Conservation (phyloP, 1,140 invertebrate genomes). For the Leptestheria dahalacensis region DNA sequence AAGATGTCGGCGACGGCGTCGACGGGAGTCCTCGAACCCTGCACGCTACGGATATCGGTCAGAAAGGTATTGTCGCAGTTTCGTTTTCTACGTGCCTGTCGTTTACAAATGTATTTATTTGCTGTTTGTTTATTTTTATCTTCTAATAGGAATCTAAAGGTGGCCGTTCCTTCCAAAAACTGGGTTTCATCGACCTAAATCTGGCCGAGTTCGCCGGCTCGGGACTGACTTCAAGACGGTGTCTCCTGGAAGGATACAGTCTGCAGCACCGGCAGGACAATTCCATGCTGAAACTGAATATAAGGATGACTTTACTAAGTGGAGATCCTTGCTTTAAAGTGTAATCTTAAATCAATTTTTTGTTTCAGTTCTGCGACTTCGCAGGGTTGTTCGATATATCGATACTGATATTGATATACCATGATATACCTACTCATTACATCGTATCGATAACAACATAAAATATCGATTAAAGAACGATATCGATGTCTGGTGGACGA, state of each 20-base stretch:
- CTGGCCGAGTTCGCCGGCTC: conserved; percentile 89
- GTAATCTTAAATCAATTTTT: conserved; percentile 46
- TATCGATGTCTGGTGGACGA: too few relatives aligned
- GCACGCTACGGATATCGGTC: conserved; percentile 78
- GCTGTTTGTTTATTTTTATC: too few relatives aligned
- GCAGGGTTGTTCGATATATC: too few relatives aligned
- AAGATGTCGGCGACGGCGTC: conserved; percentile 93
- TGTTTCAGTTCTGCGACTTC: too few relatives aligned
- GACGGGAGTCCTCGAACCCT: conserved; percentile 83
- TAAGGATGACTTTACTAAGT: conserved; percentile 83
- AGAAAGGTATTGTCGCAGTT: conserved; percentile 79
- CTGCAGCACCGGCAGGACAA: conserved; percentile 81
- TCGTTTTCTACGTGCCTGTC: too few relatives aligned
- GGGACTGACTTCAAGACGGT: conserved; percentile 65
- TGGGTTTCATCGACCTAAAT: conserved; percentile 93
- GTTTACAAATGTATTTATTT: too few relatives aligned
- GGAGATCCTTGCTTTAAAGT: conserved; percentile 96
- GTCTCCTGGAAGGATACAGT: conserved; percentile 87
- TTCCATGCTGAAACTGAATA: conserved; percentile 77
- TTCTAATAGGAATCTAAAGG: conserved; percentile 55
- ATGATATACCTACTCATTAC: too few relatives aligned
- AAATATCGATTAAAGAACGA: too few relatives aligned
- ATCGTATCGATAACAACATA: too few relatives aligned
- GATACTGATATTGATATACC: too few relatives aligned
- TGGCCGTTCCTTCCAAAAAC: conserved; percentile 81